Evolutionary conservation across 2,113 vertebrate genomes (phyloP), one percentile per base, ranked within the genome.

Genomic region (Grus americana): DNA sequence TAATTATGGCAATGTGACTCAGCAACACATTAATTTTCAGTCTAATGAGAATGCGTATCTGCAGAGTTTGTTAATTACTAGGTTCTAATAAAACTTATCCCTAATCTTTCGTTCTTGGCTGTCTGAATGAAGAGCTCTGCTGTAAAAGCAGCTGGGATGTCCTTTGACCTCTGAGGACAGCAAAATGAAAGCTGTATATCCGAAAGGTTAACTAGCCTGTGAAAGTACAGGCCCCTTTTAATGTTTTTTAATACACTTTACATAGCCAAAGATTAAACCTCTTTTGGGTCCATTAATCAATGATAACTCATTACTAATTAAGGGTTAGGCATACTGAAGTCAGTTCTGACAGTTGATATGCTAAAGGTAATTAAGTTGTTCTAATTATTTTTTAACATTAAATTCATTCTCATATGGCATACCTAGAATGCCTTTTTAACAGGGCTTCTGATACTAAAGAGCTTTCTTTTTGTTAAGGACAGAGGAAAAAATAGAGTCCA

Each of bases 281-380:
- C 68, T 73, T 85, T 75, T 63, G 32, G 63, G 79, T 85, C 86
- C 62, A 92, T 94, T 94, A 97, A 97, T 97, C 95, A 93, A 81
- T 72, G 92, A 86, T 47, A 94, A 83, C 8, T 86, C 40, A 49
- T 86, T 93, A 84, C 54, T 97, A 96, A 96, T 94, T 95, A 95
- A 93, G 52, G 67, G 44, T 88, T 95, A 92, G 79, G 81, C 57
- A 79, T 63, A 85, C 22, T 29, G 87, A 72, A 38, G 96, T 84
- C 57, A 78, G 11, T 66, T 95, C 44, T 93, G 94, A 92, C 80
- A 96, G 26, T 9, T 95, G 74, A 95, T 58, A 93, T 44, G 52
- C 13, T 27, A 58, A 85, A 87, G 15, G n/a, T 75, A 97, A 90
- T 93, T 91, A 80, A 91, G 47, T 81, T 84, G 24, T 88, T 75